Base-by-base conservation (phyloP, 2,797 vertebrate species). In the Macrochelys suwanniensis region DNA sequence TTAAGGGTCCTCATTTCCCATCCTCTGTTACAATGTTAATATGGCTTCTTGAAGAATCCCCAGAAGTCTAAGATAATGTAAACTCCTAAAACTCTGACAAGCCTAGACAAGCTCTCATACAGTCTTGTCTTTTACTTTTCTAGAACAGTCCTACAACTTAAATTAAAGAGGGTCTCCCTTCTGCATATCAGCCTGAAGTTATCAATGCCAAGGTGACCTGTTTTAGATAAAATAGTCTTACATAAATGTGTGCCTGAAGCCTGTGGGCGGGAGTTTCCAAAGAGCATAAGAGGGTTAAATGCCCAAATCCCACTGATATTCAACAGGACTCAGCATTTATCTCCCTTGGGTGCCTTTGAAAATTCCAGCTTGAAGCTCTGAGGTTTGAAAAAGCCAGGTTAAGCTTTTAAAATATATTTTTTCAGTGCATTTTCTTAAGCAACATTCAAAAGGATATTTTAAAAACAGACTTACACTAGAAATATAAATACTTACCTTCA, bases 11-110 rank as follows among this genome's bases (percentile, higher is more conserved):
- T 65, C 5, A 53, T 42, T 93, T 94, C 74, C 80, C 4, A 28
- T 19, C 33, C 84, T 95, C 59, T 57, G 3, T 56, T 93, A 54
- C 23, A 13, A 45, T 89, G 85, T 37, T 80, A 88, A 3, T 80
- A 68, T 3, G 49, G 42, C 31, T 49, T 42, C 11, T 51, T 4
- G 21, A 92, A 8, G 83, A 1, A 2, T 50, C 88, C 21, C 31
- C 1, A 81, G 0, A 56, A 82, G 53, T 3, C 1, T 79, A 84
- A 79, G 4, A 28, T 47, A 19, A n/a, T 56, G 21, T 28, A 1
- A 33, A 47, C 2, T 26, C 7, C 65, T 8, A 3, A 0, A 2
- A 56, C 53, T 16, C 80, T 78, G 71, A 21, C 61, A 68, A 65
- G 33, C 7, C 71, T 25, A 76, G 71, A 47, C 42, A 76, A 23